Evolutionary conservation across 2,797 vertebrate species (phyloP).

Genomic region (Leptoclinus maculatus): DNA sequence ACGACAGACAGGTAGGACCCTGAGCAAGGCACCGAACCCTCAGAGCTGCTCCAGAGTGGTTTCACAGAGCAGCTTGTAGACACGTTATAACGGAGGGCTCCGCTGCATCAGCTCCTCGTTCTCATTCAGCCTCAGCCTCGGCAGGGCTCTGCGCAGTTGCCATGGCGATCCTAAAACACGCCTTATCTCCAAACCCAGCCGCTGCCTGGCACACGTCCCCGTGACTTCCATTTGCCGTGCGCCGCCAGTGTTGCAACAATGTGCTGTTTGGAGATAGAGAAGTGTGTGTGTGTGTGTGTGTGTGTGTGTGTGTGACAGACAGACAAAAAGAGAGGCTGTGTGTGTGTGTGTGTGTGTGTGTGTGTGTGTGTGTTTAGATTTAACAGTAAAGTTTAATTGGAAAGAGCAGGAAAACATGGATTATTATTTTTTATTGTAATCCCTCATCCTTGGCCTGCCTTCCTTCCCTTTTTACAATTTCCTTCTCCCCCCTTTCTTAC

Average conservation of each 20-base stretch:
- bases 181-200: slow-evolving; percentile 63
- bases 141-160: slow-evolving; percentile 44
- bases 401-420: slow-evolving; percentile 4
- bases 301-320: background rate
- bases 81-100: background rate
- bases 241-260: slow-evolving; percentile 16
- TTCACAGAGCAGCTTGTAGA: background rate
- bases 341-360: slow-evolving; percentile 32
- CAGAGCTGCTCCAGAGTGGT: background rate
- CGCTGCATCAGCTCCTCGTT: slow-evolving; percentile 11
- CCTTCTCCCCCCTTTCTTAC: background rate
- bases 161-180: slow-evolving; percentile 43
- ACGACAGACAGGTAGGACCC: slow-evolving; percentile 81
- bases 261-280: slow-evolving; percentile 48
- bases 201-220: slow-evolving; percentile 24
- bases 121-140: slow-evolving; percentile 18
- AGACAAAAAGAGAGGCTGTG: background rate
- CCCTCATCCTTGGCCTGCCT: background rate
- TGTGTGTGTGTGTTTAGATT: slow-evolving; percentile 12
- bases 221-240: background rate
- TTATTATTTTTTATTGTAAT: slow-evolving; percentile 9
- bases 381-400: slow-evolving; percentile 20
- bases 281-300: slow-evolving; percentile 16
- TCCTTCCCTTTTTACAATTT: background rate
- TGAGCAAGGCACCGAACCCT: background rate